Conservation (phyloP, 1,140 invertebrate species). For the Drosophila kohkoa region DNA sequence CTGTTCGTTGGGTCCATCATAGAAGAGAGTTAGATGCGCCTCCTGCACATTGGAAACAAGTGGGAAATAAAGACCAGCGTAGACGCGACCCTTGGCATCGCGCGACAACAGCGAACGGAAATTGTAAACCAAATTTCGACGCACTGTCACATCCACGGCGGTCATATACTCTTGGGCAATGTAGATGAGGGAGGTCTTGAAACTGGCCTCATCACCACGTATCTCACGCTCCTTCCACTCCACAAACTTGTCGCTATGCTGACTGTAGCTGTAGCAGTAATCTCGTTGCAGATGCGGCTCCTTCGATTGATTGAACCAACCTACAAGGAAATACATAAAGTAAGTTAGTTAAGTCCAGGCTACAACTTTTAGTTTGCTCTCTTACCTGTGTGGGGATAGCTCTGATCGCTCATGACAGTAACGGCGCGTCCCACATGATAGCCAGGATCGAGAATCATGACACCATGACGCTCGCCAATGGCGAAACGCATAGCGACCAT, state of each 20-base stretch:
- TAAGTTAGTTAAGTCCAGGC: background rate
- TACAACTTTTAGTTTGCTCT: conserved; percentile 42
- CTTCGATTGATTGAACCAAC: conserved; percentile 93
- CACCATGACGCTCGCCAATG: conserved; percentile 90
- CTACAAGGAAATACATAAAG: conserved; percentile 21
- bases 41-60: conserved; percentile 87
- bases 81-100: conserved; percentile 91
- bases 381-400: conserved; percentile 92
- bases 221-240: conserved; percentile 92
- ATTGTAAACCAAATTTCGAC: conserved; percentile 94
- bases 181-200: conserved; percentile 91
- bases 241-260: conserved; percentile 90
- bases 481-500: conserved; percentile 91
- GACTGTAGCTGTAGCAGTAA: conserved; percentile 91
- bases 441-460: conserved; percentile 94
- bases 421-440: conserved; percentile 94
- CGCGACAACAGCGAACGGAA: conserved; percentile 93
- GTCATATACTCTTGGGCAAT: conserved; percentile 91
- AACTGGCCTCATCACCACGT: conserved; percentile 87
- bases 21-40: conserved; percentile 91
- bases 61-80: conserved; percentile 94
- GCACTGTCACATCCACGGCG: conserved; percentile 93
- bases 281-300: conserved; percentile 91
- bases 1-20: conserved; percentile 88
- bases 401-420: conserved; percentile 93